Evolutionary conservation across 2,113 vertebrate genomes (phyloP).

Genomic region (Percina caprodes): DNA sequence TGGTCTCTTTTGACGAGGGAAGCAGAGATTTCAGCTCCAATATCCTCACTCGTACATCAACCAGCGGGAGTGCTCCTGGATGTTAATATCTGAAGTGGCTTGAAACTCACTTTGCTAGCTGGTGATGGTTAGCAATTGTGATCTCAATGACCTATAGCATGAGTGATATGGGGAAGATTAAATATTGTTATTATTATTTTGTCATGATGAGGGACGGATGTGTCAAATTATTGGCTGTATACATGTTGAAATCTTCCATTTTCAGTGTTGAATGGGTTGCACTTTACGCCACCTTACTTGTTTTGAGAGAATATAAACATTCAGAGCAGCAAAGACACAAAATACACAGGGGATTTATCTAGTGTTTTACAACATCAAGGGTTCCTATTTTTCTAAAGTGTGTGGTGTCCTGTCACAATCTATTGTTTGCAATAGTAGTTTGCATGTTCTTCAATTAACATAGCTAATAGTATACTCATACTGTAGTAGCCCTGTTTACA

Average conservation of each 20-base stretch:
- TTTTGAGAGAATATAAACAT: slow-evolving; percentile 3
- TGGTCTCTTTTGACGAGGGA: slow-evolving; percentile 33
- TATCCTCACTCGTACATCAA: slow-evolving; percentile 53
- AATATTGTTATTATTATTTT: neutral
- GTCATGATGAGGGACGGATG: neutral
- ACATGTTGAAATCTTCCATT: neutral
- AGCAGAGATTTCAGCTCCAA: slow-evolving; percentile 50
- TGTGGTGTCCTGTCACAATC: neutral
- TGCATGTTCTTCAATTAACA: slow-evolving; percentile 56
- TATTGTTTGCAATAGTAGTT: slow-evolving; percentile 19
- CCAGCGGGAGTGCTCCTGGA: slow-evolving; percentile 28
- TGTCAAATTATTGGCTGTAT: neutral
- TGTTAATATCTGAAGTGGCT: slow-evolving; percentile 35
- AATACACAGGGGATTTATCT: neutral
- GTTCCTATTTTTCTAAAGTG: neutral
- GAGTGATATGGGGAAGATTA: neutral
- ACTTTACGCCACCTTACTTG: neutral
- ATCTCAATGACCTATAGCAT: neutral
- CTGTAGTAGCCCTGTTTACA: neutral
- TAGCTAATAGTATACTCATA: slow-evolving; percentile 13
- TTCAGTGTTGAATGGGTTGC: neutral
- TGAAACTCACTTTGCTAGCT: slow-evolving; percentile 38
- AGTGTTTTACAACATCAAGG: neutral
- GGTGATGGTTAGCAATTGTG: neutral
- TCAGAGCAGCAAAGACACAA: neutral